Base-by-base conservation (phyloP, 2,113 vertebrate genomes). In the Microcebus murinus region DNA sequence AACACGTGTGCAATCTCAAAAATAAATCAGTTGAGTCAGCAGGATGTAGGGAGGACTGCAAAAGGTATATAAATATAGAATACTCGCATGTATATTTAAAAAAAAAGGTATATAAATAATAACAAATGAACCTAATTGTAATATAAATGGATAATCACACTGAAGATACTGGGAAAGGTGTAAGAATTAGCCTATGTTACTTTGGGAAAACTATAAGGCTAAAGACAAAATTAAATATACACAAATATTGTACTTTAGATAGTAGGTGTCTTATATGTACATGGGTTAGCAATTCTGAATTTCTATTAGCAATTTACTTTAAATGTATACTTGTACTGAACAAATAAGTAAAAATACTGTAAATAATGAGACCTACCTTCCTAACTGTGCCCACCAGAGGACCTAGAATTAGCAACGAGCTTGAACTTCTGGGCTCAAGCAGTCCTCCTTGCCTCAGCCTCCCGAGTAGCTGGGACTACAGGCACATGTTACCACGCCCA, bases 131-230 rank as follows among this genome's bases (percentile, higher is more conserved):
- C 31, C 8, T 93, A 59, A 86, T 59, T 81, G 11, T 94, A 20
- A 90, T 94, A 59, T 91, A 74, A 87, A 65, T n/a, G 23, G 84
- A 42, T 88, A 57, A 61, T 61, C 18, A 90, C n/a, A 83, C 13
- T 39, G 52, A 91, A 74, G 79, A 7, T 50, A 2, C 23, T 88
- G 2, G 15, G 59, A 48, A 70, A 81, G 48, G 59, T 87, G 65
- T 87, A 96, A 88, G 34, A 95, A 88, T 52, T 87, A 85, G 45
- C 17, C 14, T 83, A 57, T 86, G 25, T 86, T 87, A 87, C 25
- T 90, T 90, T 90, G 85, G 89, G 85, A 94, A 96, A 88, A 85
- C 36, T 48, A 39, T 87, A 81, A 87, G 42, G 21, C 67, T 74
- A 87, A 96, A 84, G 15, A 42, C 18, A 76, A 68, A 61, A 95